Evolutionary conservation across 1,140 invertebrate species (phyloP), one percentile per base, ranked within the genome.

Genomic region (Whitmania pigra): DNA sequence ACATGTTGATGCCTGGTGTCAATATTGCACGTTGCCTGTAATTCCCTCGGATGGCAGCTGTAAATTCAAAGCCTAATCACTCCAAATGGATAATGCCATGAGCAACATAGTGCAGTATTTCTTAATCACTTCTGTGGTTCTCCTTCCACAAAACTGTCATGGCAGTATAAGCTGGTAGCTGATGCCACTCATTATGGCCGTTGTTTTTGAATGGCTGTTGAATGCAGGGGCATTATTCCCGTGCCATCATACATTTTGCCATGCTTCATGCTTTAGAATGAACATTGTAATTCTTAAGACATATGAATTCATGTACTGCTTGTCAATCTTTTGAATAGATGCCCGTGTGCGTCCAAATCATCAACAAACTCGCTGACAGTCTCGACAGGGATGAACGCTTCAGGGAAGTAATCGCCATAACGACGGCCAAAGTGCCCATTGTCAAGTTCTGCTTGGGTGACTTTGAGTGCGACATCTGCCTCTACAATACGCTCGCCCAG

Each of bases 341-440:
- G 27, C 53, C 84, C 18, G 79, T 84, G 72, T 79, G 77, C 73
- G 78, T 79, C 11, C 72, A 78, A 15, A 78, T 83, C 22, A 85
- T 86, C 72, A 80, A 83, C 73, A 79, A 76, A 17, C 77, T 86
- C 18, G 81, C 81, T 20, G 76, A 78, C 40, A 79, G 78, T 63
- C 76, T 87, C 49, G 82, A 82, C 74, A 77, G 76, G 29, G 78
- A 80, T 69, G 73, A 77, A 29, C 77, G 79, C 53, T 75, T 86
- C 55, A 79, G 79, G 67, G 80, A 85, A 74, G 80, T 87, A 27
- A 71, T 85, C 55, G 76, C 86, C 53, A 87, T 88, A 36, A 81
- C 85, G 5, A 85, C 85, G 55, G 87, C 87, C 27, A 87, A 87
- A 80, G 87, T 88, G n/a, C 87, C 87, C 15, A 88, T 88, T 72